These are phyloP conservation scores for Yponomeuta sedellus DNA, from an alignment of 2,888 invertebrate species.

Conservation along the genomic window DNA sequence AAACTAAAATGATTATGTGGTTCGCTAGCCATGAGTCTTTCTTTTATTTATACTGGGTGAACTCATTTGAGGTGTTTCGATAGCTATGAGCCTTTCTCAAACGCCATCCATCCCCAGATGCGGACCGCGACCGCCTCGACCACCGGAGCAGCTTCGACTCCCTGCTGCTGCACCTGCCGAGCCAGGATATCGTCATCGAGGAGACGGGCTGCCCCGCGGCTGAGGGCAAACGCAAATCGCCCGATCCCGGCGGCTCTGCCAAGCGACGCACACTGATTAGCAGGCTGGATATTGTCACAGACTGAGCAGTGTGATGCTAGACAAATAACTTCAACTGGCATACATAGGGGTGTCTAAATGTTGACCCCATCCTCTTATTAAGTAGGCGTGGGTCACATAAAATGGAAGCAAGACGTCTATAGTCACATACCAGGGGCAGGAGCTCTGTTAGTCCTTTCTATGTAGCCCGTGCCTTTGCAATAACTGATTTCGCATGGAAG, in stretches of 20 bases:
- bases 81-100: not conserved
- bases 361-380: too few relatives aligned
- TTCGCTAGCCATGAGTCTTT: not conserved
- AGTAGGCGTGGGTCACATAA: too few relatives aligned
- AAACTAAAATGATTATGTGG: too few relatives aligned
- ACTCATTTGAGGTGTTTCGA: too few relatives aligned
- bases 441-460: too few relatives aligned
- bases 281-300: constrained; percentile 37
- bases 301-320: not conserved
- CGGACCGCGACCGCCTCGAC: constrained; percentile 38
- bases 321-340: too few relatives aligned
- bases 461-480: too few relatives aligned
- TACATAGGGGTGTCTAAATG: too few relatives aligned
- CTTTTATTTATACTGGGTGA: too few relatives aligned
- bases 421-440: too few relatives aligned
- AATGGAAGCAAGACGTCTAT: too few relatives aligned
- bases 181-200: constrained; percentile 51
- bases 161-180: constrained; percentile 50
- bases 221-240: constrained; percentile 46
- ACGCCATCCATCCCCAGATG: constrained; percentile 24
- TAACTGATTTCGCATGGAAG: too few relatives aligned
- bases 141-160: constrained; percentile 45
- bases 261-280: constrained; percentile 34
- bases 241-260: constrained; percentile 28
- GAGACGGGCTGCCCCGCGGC: constrained; percentile 30